These are phyloP conservation scores for Griposia aprilina DNA, from an alignment of 2,888 invertebrate species.

Conservation along the genomic window DNA sequence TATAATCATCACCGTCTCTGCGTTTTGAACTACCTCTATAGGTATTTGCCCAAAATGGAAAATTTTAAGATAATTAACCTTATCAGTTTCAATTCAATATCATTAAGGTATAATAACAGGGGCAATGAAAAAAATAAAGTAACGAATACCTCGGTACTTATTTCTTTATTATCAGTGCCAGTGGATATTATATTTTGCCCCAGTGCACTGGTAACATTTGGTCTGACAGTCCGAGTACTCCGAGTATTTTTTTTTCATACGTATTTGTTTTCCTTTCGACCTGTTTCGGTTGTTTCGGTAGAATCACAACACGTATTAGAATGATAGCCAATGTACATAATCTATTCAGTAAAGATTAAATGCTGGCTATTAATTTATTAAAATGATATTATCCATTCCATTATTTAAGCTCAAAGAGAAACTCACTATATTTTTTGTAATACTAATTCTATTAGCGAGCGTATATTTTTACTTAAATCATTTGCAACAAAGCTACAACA, in stretches of 20 bases:
- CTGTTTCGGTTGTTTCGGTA: not conserved
- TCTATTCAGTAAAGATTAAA: conserved; percentile 6
- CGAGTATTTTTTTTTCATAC: not conserved
- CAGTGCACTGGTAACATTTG: conserved; percentile 9
- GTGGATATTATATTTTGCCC: not conserved
- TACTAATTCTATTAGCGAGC: conserved; percentile 68
- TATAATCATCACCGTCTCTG: not conserved
- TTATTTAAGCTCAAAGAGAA: conserved; percentile 72
- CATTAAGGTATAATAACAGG: not conserved
- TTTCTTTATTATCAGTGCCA: not conserved
- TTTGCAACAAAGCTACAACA: conserved; percentile 76
- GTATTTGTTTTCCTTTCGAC: conserved; percentile 14
- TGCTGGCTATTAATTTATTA: not conserved
- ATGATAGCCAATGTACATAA: conserved; percentile 8
- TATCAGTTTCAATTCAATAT: not conserved
- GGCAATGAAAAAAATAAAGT: not conserved
- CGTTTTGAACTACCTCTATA: not conserved
- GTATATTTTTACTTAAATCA: conserved; percentile 79
- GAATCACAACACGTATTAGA: not conserved
- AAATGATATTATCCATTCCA: conserved; percentile 67
- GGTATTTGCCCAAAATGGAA: not conserved
- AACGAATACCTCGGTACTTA: not conserved
- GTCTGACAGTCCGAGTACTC: not conserved
- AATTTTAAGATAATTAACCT: not conserved
- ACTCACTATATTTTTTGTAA: conserved; percentile 69